These are phyloP conservation scores for Enteromius afrohamiltoni DNA, from an alignment of 2,797 vertebrate genomes.

Conservation along the genomic window DNA sequence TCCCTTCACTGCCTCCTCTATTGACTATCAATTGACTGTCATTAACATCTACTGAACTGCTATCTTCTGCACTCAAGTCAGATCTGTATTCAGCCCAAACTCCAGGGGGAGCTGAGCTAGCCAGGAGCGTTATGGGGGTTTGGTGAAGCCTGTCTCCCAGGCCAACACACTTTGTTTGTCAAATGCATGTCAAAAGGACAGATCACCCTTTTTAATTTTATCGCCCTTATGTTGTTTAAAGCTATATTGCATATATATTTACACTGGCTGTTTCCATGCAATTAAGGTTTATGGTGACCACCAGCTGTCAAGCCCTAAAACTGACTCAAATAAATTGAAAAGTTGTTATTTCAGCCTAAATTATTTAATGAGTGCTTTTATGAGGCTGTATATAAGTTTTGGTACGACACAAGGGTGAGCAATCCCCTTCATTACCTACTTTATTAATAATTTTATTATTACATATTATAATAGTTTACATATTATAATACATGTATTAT, in stretches of 20 bases:
- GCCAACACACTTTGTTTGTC: not conserved
- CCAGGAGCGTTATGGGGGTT: slow-evolving; percentile 27
- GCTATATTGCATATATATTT: not conserved
- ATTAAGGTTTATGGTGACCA: not conserved
- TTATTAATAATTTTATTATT: not conserved
- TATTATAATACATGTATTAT: not conserved
- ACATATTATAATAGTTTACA: not conserved
- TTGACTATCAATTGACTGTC: slow-evolving; percentile 53
- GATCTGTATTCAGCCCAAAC: slow-evolving; percentile 61
- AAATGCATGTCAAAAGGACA: not conserved
- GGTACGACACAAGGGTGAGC: not conserved
- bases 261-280: not conserved
- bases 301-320: not conserved
- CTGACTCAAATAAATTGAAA: not conserved
- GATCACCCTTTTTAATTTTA: not conserved
- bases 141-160: slow-evolving; percentile 26
- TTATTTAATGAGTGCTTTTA: not conserved
- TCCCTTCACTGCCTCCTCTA: slow-evolving; percentile 48
- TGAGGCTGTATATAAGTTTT: not conserved
- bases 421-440: not conserved
- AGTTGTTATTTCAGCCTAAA: not conserved
- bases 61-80: slow-evolving; percentile 54
- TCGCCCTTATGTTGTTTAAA: not conserved
- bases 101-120: slow-evolving; percentile 59
- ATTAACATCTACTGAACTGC: slow-evolving; percentile 60